Evolutionary conservation across 1,140 invertebrate genomes (phyloP), one percentile per base, ranked within the genome.

Genomic region (Andricus grossulariae): DNA sequence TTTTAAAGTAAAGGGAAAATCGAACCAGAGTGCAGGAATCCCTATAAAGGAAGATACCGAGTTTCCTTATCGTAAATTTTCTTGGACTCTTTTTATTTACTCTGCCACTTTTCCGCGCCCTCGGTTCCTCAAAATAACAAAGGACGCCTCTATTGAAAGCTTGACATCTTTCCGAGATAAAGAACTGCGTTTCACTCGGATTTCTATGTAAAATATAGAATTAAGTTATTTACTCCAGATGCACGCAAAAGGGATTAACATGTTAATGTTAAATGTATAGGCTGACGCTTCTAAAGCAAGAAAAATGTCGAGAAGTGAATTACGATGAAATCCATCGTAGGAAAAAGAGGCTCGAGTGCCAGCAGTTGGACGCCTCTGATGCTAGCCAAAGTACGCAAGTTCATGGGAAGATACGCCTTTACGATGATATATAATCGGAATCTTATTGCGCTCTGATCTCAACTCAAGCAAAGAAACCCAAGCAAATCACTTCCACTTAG

Each of bases 1-100:
- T 84, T 84, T 80, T 45, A 74, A 83, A 74, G 74, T 78, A 73
- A 72, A 78, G 72, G 75, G 57, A 73, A 75, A 82, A 78, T 55
- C 82, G 80, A 79, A 81, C 45, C 71, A 78, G 39, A 78, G 80
- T 76, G 80, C 80, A 78, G 73, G 39, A 45, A 45, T 45, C 8
- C 16, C n/a, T 54, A n/a, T 10, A 54, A n/a, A n/a, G 7, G 18
- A 18, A 16, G 12, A 45, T 45, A 45, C 39, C 39, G 39, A 45
- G 8, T 45, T 45, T 45, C 39, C 10, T 45, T 2, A 45, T 45
- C 39, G 39, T 45, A 11, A 8, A 45, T 45, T 45, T 11, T 66
- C 32, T 66, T 15, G 13, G 25, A 32, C 25, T 8, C 11, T 66
- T 39, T 13, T 66, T 66, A 39, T 54, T 18, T 54, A 18, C 5